Evolutionary conservation across 2,888 invertebrate genomes (phyloP), one percentile per base, ranked within the genome.

Genomic region (Marronus borbonicus): DNA sequence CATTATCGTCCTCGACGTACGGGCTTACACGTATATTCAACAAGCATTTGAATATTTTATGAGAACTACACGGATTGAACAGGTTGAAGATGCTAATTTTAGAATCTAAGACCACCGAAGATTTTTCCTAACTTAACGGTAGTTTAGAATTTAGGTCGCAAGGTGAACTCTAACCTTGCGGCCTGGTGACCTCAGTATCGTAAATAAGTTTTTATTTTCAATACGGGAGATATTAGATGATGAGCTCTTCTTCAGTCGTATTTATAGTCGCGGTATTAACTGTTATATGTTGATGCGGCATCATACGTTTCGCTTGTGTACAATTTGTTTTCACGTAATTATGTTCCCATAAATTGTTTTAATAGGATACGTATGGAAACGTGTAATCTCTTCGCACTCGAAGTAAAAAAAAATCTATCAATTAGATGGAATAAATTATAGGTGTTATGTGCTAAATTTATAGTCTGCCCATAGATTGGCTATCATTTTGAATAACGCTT

Each of bases 141-240:
- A 68, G 62, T 69, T 58, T 66, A 58, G 76, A 55, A 78, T 78
- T 75, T 78, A 76, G 78, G 78, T 78, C 78, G 76, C 78, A 76
- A 69, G 74, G 39, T 78, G 78, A 78, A 78, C 78, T 76, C 75
- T 78, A 69, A 78, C 78, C 78, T 76, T 76, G 76, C 78, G 78
- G 66, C 78, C 75, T 76, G 68, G 75, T 78, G 76, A 78, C 78
- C 78, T 52, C 76, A 58, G 68, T 66, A 76, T 76, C 60, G 72
- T 74, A 74, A 74, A 74, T 74, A 74, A 74, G 50, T 74, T 74
- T 74, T 74, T 74, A 74, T 60, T 74, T 72, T 74, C 72, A 74
- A 74, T 74, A 74, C 60, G 14, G 49, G 60, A 60, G 72, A 44
- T 44, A 60, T 60, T 60, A 62, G 60, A 74, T 24, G 68, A 68